Conservation (phyloP, 2,888 invertebrate genomes). For the Galerucella calmariensis region DNA sequence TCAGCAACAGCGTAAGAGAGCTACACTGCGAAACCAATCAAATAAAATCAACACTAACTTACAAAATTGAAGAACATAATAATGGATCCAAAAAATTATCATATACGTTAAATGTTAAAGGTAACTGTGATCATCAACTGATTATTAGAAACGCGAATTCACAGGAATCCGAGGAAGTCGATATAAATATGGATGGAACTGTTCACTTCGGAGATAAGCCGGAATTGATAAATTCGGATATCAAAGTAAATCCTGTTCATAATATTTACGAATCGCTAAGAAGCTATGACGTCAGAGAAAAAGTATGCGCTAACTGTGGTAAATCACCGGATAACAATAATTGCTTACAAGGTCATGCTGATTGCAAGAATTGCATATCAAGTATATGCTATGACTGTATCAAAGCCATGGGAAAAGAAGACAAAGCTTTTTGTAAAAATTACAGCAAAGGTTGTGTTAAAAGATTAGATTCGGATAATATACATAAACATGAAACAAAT, state of each 20-base stretch:
- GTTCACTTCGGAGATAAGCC: conserved; percentile 39
- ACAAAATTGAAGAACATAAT: conserved; percentile 41
- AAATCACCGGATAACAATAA: conserved; percentile 36
- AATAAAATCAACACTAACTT: conserved; percentile 34
- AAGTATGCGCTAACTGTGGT: conserved; percentile 47
- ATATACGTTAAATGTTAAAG: conserved; percentile 42
- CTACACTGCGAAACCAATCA: conserved; percentile 30
- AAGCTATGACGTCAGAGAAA: conserved; percentile 7
- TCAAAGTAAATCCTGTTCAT: conserved; percentile 37
- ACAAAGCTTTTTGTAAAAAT: conserved; percentile 52
- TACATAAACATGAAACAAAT: conserved; percentile 51
- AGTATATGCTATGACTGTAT: conserved; percentile 52
- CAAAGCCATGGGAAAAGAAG: conserved; percentile 46
- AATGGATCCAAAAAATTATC: conserved; percentile 38
- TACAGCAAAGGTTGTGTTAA: conserved; percentile 51
- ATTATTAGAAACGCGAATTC: conserved; percentile 18
- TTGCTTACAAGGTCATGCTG: conserved; percentile 52
- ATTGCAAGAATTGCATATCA: conserved; percentile 51
- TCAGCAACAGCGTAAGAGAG: not conserved
- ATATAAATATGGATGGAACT: conserved; percentile 43
- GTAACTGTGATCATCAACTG: conserved; percentile 41
- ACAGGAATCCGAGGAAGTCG: conserved; percentile 26
- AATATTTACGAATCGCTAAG: conserved; percentile 42
- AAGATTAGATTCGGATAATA: conserved; percentile 44
- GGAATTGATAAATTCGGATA: conserved; percentile 42